A percentile compares a stretch with the other conserved stretches of the same genome.
Evolutionary conservation across 2,113 vertebrate species (phyloP).

Genomic region (Ciconia boyciana): DNA sequence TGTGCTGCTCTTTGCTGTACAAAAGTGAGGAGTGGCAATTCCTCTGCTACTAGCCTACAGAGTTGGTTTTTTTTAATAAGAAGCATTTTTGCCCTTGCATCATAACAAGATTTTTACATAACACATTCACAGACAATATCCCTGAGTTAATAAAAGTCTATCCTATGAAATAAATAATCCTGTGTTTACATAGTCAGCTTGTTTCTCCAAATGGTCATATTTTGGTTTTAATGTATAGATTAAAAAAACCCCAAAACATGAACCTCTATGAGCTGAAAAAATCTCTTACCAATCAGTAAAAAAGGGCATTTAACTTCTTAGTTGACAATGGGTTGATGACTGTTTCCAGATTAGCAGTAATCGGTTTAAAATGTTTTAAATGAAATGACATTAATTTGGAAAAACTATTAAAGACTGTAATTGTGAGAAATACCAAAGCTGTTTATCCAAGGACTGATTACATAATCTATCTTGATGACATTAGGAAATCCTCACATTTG

Average conservation of each 20-base stretch:
- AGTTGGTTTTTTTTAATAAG: background rate
- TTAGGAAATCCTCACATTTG: constrained; percentile 33
- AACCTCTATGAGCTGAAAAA: background rate
- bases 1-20: background rate
- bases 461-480: constrained; percentile 39
- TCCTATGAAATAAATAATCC: background rate
- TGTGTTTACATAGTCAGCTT: background rate
- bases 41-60: background rate
- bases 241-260: background rate
- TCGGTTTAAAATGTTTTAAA: constrained; percentile 42
- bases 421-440: constrained; percentile 37
- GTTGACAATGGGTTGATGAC: constrained; percentile 9
- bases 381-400: constrained; percentile 38
- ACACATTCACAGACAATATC: background rate
- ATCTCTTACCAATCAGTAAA: background rate
- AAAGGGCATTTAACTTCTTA: constrained; percentile 38
- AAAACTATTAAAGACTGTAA: constrained; percentile 43
- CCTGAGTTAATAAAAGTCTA: background rate
- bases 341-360: constrained; percentile 50
- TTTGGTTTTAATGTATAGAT: background rate
- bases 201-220: background rate
- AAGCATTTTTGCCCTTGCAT: background rate
- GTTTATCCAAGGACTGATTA: constrained; percentile 54
- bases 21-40: background rate
- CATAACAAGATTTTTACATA: background rate